Evolutionary conservation across 1,140 invertebrate species (phyloP).

Genomic region (Macrosteles quadrilineatus): DNA sequence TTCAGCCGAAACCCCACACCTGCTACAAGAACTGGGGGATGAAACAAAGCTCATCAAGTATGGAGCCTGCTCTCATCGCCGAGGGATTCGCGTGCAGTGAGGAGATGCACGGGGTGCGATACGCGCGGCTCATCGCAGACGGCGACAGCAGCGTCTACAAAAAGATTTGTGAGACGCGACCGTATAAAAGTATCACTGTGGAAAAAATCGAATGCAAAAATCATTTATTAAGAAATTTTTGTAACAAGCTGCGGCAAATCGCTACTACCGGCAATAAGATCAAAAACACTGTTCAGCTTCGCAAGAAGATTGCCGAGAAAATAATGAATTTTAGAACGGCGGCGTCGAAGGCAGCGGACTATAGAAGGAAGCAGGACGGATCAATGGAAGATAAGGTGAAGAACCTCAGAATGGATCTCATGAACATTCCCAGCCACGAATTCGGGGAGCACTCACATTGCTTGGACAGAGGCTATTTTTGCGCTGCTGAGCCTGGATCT

Average conservation of each 20-base stretch:
- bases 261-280: constrained; percentile 28
- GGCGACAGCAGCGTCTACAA: constrained; percentile 46
- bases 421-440: constrained; percentile 10
- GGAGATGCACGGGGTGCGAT: constrained; percentile 44
- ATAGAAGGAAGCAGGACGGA: not conserved
- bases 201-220: constrained; percentile 37
- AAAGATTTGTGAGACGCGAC: constrained; percentile 38
- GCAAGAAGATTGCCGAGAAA: constrained; percentile 21
- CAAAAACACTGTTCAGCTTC: constrained; percentile 28
- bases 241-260: constrained; percentile 32
- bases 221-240: constrained; percentile 33
- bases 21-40: constrained; percentile 46
- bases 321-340: not conserved
- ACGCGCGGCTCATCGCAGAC: constrained; percentile 45
- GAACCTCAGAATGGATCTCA: not conserved
- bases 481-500: too few relatives aligned
- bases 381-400: too few relatives aligned
- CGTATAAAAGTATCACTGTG: constrained; percentile 54
- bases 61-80: constrained; percentile 37
- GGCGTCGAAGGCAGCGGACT: not conserved
- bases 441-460: constrained; percentile 32
- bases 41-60: constrained; percentile 34
- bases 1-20: constrained; percentile 34
- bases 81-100: constrained; percentile 47
- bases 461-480: constrained; percentile 27